phyloP scores from a whole-genome alignment of 2,888 invertebrate species.

The Anarsia innoxiella region DNA sequence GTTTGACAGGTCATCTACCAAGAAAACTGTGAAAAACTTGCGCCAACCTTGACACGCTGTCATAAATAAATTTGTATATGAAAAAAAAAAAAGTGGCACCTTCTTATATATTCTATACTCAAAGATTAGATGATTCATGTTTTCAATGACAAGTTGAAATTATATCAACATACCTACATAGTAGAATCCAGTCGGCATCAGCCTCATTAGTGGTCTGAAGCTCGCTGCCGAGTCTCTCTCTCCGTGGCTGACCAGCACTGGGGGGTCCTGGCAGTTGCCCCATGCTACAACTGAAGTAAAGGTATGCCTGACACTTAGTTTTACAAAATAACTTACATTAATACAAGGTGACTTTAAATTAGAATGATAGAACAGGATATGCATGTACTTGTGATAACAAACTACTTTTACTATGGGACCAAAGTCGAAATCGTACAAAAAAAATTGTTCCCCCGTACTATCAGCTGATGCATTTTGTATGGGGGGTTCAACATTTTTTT shows the following conservation, averaged over 20 bases:
- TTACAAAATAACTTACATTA: too few relatives aligned
- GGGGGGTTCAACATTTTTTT: too few relatives aligned
- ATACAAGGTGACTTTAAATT: too few relatives aligned
- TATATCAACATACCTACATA: constrained; percentile 24
- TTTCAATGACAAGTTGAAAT: not conserved
- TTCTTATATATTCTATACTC: not conserved
- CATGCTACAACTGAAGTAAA: constrained; percentile 70
- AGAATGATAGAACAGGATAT: too few relatives aligned
- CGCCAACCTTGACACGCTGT: not conserved
- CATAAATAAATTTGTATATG: not conserved
- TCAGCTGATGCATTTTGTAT: too few relatives aligned
- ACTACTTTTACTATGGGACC: too few relatives aligned
- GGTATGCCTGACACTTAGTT: too few relatives aligned
- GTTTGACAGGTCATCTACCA: too few relatives aligned
- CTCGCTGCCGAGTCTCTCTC: constrained; percentile 71
- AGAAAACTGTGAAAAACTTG: not conserved
- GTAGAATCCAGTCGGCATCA: constrained; percentile 47
- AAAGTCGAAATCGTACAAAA: too few relatives aligned
- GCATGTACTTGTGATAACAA: too few relatives aligned
- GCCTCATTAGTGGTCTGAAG: constrained; percentile 68
- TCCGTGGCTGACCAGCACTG: constrained; percentile 71
- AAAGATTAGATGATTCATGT: not conserved
- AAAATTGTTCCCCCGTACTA: too few relatives aligned
- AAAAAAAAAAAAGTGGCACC: not conserved
- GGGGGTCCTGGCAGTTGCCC: constrained; percentile 62